Percentiles rank a stretch among this genome's conserved stretches.
Evolutionary conservation across 2,888 invertebrate species (phyloP).

Genomic region (Diaperis boleti): DNA sequence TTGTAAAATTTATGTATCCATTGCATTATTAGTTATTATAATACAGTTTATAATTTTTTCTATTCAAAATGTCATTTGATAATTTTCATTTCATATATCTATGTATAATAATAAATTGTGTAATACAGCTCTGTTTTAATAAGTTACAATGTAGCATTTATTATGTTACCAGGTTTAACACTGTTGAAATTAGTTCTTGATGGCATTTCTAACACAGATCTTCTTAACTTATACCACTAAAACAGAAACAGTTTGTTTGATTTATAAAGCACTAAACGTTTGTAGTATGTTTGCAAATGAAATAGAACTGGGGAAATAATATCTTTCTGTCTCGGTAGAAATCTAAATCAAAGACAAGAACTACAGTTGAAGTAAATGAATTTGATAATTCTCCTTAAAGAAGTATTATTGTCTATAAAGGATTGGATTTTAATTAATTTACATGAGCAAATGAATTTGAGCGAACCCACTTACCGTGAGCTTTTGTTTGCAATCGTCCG

Average conservation of each 20-base stretch:
- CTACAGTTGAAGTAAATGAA: not conserved
- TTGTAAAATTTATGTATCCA: too few species aligned
- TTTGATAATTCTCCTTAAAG: not conserved
- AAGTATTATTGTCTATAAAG: not conserved
- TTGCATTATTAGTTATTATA: too few species aligned
- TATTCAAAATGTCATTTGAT: too few species aligned
- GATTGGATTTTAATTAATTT: not conserved
- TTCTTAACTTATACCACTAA: not conserved
- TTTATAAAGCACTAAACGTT: too few species aligned
- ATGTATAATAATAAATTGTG: too few species aligned
- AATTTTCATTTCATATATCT: too few species aligned
- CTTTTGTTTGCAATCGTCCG: constrained; percentile 76
- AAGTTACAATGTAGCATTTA: too few species aligned
- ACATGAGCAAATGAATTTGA: not conserved
- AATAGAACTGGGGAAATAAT: too few species aligned
- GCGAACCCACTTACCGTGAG: constrained; percentile 73
- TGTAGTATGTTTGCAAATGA: not conserved
- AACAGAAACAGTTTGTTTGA: not conserved
- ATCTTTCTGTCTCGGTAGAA: not conserved
- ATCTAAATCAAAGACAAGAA: not conserved
- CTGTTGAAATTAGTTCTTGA: not conserved
- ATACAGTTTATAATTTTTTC: too few species aligned
- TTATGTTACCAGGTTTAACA: too few species aligned
- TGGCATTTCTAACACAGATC: not conserved
- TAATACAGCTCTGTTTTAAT: too few species aligned